phyloP scores from a whole-genome alignment of 2,888 invertebrate genomes.

The Aleiodes leptofemur region DNA sequence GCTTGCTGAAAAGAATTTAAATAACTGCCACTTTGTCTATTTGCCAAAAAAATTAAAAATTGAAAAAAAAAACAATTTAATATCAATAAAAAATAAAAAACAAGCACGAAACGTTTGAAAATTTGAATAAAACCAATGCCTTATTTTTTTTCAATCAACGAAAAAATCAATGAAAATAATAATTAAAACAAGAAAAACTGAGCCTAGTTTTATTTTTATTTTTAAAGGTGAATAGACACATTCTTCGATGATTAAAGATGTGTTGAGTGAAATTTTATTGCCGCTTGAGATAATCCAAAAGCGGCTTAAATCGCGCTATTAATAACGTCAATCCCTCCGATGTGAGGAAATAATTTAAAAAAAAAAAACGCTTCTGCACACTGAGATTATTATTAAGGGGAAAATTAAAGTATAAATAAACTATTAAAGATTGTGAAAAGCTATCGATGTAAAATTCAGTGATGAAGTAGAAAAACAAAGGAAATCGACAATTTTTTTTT shows the following conservation, averaged over 20 bases:
- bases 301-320: conserved; percentile 23
- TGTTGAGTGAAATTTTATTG: background rate
- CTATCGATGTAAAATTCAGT: too few species aligned
- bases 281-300: conserved; percentile 6
- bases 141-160: conserved; percentile 16
- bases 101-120: conserved; percentile 17
- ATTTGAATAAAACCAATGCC: background rate
- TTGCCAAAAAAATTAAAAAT: conserved; percentile 10
- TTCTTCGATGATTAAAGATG: background rate
- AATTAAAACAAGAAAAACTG: background rate
- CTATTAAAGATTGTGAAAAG: background rate
- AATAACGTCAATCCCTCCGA: background rate
- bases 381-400: conserved; percentile 16
- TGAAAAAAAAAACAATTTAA: background rate
- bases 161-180: background rate
- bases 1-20: conserved; percentile 20
- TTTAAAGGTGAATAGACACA: conserved; percentile 12
- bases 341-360: background rate
- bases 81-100: conserved; percentile 7
- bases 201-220: conserved; percentile 1
- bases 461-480: too few species aligned
- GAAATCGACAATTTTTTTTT: too few species aligned
- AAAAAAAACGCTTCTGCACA: conserved; percentile 25
- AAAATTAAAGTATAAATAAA: background rate
- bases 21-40: conserved; percentile 30